Evolutionary conservation across 2,888 invertebrate genomes (phyloP).

Genomic region (Chymomyza fuscimana): DNA sequence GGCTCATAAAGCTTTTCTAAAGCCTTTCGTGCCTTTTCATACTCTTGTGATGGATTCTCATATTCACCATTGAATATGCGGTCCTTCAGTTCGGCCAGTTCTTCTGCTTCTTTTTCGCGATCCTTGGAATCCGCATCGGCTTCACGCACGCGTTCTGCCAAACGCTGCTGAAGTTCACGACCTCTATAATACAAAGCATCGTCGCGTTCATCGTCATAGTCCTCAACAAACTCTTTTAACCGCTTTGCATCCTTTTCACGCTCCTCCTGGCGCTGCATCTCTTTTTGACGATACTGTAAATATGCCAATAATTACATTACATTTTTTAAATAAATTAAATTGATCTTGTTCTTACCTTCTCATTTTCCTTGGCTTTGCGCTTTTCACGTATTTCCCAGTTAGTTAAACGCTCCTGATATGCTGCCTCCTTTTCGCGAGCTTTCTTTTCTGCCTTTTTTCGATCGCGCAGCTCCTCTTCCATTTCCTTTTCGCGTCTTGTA

Average conservation of each 20-base stretch:
- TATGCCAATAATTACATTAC: conserved; percentile 7
- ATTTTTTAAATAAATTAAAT: neutral
- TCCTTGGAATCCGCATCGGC: conserved; percentile 95
- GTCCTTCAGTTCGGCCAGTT: conserved; percentile 90
- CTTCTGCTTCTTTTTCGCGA: conserved; percentile 92
- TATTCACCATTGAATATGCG: conserved; percentile 87
- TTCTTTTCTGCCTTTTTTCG: conserved; percentile 93
- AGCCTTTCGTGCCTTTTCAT: conserved; percentile 86
- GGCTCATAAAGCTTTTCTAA: conserved; percentile 92
- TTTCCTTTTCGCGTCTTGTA: conserved; percentile 87
- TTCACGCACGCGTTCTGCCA: conserved; percentile 95
- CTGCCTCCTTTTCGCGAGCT: conserved; percentile 95
- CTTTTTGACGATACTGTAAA: conserved; percentile 87
- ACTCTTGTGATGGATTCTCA: conserved; percentile 84
- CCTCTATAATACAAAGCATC: conserved; percentile 96
- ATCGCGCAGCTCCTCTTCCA: conserved; percentile 95
- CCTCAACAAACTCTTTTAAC: conserved; percentile 98
- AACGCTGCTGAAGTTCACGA: conserved; percentile 92
- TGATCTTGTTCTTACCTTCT: conserved; percentile 80
- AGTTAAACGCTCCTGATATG: conserved; percentile 92
- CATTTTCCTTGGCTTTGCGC: conserved; percentile 93
- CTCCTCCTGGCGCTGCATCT: conserved; percentile 91
- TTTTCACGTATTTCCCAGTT: conserved; percentile 94
- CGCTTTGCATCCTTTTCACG: conserved; percentile 94
- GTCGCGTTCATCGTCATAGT: conserved; percentile 98